Evolutionary conservation across 2,888 invertebrate species (phyloP), one percentile per base, ranked within the genome.

Genomic region (Darwinula stevensoni): DNA sequence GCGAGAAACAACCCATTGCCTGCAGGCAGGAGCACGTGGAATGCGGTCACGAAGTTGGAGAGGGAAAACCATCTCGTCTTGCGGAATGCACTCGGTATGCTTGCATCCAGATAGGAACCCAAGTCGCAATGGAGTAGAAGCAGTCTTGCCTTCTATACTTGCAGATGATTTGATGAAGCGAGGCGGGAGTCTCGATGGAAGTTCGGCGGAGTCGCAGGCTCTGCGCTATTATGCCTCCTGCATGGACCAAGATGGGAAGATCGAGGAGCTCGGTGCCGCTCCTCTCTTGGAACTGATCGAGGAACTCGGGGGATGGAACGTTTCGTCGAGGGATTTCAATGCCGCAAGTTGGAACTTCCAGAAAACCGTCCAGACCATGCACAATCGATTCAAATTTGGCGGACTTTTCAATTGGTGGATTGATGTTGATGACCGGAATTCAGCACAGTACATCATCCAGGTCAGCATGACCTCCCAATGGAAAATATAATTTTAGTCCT

Each of bases 1-100:
- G 65, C 82, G 31, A 65, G 65, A 44, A 67, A 70, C 40, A 86
- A 91, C 52, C 84, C 88, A 0, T 74, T 88, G 39, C 91, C 91
- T 0, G 78, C 84, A 46, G 86, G 86, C 1, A 82, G 82, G 50
- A 70, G 76, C 26, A 68, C 67, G 33, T 91, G 88, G 88, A 82
- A 82, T n/a, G 84, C 80, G 13, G 88, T 91, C 49, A 73, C 72
- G 38, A 82, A 82, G 49, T 60, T 91, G 30, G 80, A 80, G 48
- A 69, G 84, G 47, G 71, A 78, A 47, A 91, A 88, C 51, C 84
- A 88, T 50, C 55, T 82, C 31, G 69, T 76, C 16, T 69, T 91
- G 42, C 74, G 76, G 51, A 75, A 73, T 49, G 73, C 74, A 30
- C 56, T 91, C 39, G 84, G 80, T 80, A 53, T 57, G 59, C 35